These are phyloP conservation scores for Sycophaga agraensis DNA, from an alignment of 1,140 invertebrate species.

Conservation along the genomic window DNA sequence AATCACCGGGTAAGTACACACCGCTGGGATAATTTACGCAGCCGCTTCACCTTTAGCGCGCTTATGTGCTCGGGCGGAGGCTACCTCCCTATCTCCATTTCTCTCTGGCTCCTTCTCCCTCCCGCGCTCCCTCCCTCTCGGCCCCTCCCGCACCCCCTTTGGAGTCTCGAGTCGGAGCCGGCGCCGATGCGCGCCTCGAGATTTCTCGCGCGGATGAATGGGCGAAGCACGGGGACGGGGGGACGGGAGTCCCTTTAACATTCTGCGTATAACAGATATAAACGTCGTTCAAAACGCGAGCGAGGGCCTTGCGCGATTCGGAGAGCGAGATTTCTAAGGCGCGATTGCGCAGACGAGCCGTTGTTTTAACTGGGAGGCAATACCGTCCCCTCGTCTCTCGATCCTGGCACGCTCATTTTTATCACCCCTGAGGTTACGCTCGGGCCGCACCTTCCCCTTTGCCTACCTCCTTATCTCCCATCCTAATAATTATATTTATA, in stretches of 20 bases:
- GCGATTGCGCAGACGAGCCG: not conserved
- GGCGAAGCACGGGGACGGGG: not conserved
- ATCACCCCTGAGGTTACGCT: not conserved
- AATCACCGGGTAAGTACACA: constrained; percentile 56
- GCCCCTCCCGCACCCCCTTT: not conserved
- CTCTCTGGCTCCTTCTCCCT: not conserved
- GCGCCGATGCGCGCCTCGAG: not conserved
- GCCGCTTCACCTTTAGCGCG: constrained; percentile 40
- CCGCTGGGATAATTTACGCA: constrained; percentile 55
- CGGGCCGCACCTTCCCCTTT: not conserved
- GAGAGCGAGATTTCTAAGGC: not conserved
- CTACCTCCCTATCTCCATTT: not conserved
- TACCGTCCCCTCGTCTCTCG: not conserved
- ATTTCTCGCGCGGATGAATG: not conserved
- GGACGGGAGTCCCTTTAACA: not conserved
- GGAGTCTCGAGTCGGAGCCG: not conserved
- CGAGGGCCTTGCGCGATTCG: not conserved
- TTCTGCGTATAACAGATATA: constrained; percentile 14
- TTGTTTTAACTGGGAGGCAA: not conserved
- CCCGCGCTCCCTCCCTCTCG: not conserved
- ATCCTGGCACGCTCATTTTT: not conserved
- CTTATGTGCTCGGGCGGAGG: constrained; percentile 9
- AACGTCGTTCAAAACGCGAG: constrained; percentile 14
- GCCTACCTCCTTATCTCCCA: not conserved
- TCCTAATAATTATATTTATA: constrained; percentile 15